Evolutionary conservation across 1,140 invertebrate genomes (phyloP), one percentile per base, ranked within the genome.

Genomic region (Leguminivora glycinivorella): DNA sequence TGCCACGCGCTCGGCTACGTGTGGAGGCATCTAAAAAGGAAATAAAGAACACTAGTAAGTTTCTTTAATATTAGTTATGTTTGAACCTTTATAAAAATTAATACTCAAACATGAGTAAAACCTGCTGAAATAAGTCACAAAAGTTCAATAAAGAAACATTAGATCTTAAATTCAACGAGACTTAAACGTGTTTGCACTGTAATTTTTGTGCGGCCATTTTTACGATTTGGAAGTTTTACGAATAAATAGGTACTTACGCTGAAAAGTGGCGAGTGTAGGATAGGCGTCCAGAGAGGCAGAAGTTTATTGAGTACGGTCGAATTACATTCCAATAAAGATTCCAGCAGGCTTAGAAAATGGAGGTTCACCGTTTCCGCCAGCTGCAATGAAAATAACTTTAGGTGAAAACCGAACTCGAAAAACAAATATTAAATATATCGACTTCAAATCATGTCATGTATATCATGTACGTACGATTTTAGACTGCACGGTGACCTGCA

Each of bases 341-440:
- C 99, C 87, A 99, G 94, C 56, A 99, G 93, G 83, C 96, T 98
- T 63, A 99, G 89, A 88, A 99, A 99, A 87, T 99, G 98, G 0
- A 99, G 92, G 89, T 98, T 99, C 4, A 99, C 98, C 93, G 98
- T 99, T 92, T 99, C 98, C 2, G 98, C 97, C 63, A 99, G 88
- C 97, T 99, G 75, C 25, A 14, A 70, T 60, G 14, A 10, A 34
- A 17, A 29, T 17, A 1, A 52, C 17, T 47, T 47, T 4, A 47
- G 0, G 43, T 47, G 38, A 43, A 3, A 43, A 43, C 40, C 7
- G n/a, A 17, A 43, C 0, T 43, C 12, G 3, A 43, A 43, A 43
- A 43, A n/a, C n/a, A n/a, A n/a, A n/a, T n/a, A n/a, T n/a, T n/a
- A n/a, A n/a, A n/a, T n/a, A n/a, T n/a, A n/a, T n/a, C n/a, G n/a